Evolutionary conservation across 2,113 vertebrate genomes (phyloP).

Genomic region (Fulmarus glacialis): DNA sequence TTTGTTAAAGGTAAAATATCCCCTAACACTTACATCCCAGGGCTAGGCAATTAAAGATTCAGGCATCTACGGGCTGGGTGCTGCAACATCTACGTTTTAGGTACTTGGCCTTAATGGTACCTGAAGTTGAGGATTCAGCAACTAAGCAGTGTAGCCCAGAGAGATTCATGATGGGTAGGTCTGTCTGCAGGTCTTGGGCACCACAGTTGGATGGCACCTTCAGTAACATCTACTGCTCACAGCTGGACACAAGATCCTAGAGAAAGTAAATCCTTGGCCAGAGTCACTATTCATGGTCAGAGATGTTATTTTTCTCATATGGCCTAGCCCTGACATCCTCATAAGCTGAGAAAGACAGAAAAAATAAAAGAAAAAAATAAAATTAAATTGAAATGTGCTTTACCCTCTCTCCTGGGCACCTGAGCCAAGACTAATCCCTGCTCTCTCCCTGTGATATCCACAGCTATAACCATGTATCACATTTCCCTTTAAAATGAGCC

Average conservation of each 20-base stretch:
- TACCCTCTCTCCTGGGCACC: rapidly evolving
- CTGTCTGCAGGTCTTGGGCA: neutral
- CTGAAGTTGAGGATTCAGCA: neutral
- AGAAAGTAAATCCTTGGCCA: neutral
- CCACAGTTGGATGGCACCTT: neutral
- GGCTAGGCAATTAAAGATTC: neutral
- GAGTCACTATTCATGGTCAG: neutral
- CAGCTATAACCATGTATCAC: rapidly evolving
- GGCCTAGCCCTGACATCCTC: neutral
- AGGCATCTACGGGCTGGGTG: neutral
- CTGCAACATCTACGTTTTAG: neutral
- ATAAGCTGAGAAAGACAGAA: neutral
- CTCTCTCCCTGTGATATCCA: neutral
- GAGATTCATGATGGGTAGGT: neutral
- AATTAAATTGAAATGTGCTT: neutral
- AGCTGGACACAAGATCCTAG: neutral
- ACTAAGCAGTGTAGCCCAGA: neutral
- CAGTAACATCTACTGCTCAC: neutral
- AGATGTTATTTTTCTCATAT: neutral
- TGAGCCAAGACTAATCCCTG: neutral
- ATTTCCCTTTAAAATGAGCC: neutral
- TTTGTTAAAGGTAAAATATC: neutral
- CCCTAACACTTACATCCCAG: neutral
- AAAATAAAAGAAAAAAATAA: neutral
- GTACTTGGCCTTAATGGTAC: neutral